Percentiles rank a stretch among this genome's conserved stretches.
phyloP scores from a whole-genome alignment of 2,113 vertebrate genomes.

The Pampusana beccarii region DNA sequence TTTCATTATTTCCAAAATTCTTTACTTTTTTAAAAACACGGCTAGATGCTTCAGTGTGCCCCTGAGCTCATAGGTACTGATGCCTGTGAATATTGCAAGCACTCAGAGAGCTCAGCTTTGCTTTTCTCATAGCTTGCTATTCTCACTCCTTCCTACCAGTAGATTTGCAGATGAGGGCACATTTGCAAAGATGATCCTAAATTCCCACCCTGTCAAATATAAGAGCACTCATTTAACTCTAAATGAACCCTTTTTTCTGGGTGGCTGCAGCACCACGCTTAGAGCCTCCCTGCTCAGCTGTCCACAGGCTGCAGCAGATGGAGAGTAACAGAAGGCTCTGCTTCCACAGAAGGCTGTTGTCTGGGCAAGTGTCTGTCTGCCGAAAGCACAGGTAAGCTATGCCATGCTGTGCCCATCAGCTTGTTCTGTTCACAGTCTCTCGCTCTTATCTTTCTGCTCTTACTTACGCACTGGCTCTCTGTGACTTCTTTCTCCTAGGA shows the following conservation, averaged over 20 bases:
- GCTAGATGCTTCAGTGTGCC: background rate
- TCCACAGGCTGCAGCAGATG: constrained; percentile 51
- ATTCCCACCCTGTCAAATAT: constrained; percentile 45
- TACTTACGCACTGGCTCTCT: constrained; percentile 75
- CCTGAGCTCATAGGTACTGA: background rate
- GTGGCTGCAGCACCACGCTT: constrained; percentile 22
- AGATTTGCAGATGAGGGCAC: constrained; percentile 27
- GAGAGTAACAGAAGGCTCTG: constrained; percentile 57
- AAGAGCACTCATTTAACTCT: constrained; percentile 29
- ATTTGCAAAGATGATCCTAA: constrained; percentile 21
- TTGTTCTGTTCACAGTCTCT: background rate
- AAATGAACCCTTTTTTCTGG: constrained; percentile 21
- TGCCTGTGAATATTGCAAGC: background rate
- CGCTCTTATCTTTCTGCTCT: background rate
- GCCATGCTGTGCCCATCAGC: background rate
- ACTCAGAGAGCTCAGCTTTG: background rate
- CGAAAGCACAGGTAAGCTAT: constrained; percentile 55
- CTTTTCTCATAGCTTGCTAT: constrained; percentile 53
- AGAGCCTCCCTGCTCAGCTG: constrained; percentile 44
- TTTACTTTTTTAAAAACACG: background rate
- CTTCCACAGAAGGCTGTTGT: constrained; percentile 45
- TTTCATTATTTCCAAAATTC: background rate
- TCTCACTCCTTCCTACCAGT: background rate
- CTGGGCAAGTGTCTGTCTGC: constrained; percentile 38
- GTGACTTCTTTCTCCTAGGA: constrained; percentile 74